Base-by-base conservation (phyloP, 2,113 vertebrate species). In the Dicerorhinus sumatrensis region DNA sequence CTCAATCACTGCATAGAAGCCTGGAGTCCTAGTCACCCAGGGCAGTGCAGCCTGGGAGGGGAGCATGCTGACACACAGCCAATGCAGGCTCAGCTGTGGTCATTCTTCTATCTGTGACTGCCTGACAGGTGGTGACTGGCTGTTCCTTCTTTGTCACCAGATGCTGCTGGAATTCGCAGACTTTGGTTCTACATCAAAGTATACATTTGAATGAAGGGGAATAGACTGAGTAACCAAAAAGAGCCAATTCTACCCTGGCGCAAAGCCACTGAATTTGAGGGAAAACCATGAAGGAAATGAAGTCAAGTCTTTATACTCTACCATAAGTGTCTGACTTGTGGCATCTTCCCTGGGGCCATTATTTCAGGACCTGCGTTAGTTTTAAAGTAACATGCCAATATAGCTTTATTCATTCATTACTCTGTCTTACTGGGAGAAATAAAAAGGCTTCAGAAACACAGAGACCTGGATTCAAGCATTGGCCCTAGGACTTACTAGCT, bases 401-500 rank as follows among this genome's bases (percentile, higher is more conserved):
- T 46, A 79, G 54, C 48, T 95, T 79, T 83, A 39, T 18, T 65
- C 76, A 91, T 86, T 97, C 80, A 84, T 91, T 89, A 80, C 81
- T 96, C 58, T 33, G 13, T 87, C 73, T 87, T 77, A 77, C 12
- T 56, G n/a, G 48, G 80, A 86, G 46, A 73, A 95, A 94, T 92
- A 65, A 97, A 98, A 96, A 97, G 72, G 16, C 77, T 89, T 87
- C 65, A 72, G 83, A 92, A 96, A 95, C 33, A n/a, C 69, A 33
- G 84, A 96, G 89, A 60, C 42, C 81, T 94, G 70, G 77, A 93
- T 95, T 81, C 86, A 89, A 91, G 86, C 90, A 87, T 79, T 81
- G 82, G 96, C 65, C 89, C 76, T 82, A 54, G 31, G 70, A 91
- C 94, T 93, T 23, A 67, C 97, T 93, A 96, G 97, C 95, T 98